Evolutionary conservation across 2,113 vertebrate genomes (phyloP), one percentile per base, ranked within the genome.

Genomic region (Pelmatolapia mariae): DNA sequence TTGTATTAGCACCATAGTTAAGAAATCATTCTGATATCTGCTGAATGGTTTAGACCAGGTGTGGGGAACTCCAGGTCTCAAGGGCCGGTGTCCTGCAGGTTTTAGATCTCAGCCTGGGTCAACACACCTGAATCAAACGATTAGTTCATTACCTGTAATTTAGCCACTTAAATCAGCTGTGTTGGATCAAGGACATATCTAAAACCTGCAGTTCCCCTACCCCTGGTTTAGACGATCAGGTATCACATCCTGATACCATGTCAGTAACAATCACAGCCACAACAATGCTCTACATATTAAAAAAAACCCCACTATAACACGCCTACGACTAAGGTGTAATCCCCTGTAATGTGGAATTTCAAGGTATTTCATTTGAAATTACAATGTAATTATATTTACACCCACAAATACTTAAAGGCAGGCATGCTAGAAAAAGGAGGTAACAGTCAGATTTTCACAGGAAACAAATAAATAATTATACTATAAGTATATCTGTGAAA

Each of bases 281-380:
- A 12, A 18, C 68, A 45, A 47, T 47, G 68, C 68, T 18, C 68
- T 45, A 38, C 7, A 5, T 68, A 66, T 66, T n/a, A 12, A 63
- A n/a, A 29, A 29, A 18, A 2, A 0, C 1, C 40, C 4, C 18
- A 66, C 10, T 66, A 66, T 22, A 66, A 22, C 19, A 38, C 7
- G 1, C 19, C 61, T 7, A 66, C 2, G 10, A n/a, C 33, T 38
- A n/a, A 19, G 33, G 61, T 22, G 33, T 66, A 66, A 66, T 38
- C 33, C 61, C 33, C 61, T 38, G 61, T 66, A 66, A 38, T 8
- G 19, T 38, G 33, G 61, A 66, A 66, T 66, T 66, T 66, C 19
- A 66, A 66, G 61, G 33, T 38, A 66, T 66, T 66, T 66, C 10
- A 5, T 66, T 22, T 66, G 61, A 38, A 38, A 66, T 38, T 13